Conservation (phyloP, 37 sponge, comb jelly and placozoan genomes). For the Hormiphora californensis region DNA sequence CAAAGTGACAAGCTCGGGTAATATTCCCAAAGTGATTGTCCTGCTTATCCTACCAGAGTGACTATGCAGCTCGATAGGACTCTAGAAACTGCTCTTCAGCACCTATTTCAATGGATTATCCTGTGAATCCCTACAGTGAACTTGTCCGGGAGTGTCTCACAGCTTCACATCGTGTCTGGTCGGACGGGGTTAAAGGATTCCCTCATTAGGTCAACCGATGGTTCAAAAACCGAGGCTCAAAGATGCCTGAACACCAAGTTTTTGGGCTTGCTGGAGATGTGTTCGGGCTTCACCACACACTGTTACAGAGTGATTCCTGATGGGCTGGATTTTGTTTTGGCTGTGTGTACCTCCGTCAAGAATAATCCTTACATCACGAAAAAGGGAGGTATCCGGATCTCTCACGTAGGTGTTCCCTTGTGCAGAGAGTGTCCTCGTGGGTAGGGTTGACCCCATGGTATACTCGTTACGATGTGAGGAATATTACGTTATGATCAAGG, state of each 20-base stretch:
- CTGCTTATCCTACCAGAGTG: slow-evolving; percentile 39
- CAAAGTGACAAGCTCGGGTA: too few relatives aligned
- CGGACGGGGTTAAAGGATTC: not conserved
- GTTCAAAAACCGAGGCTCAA: too few relatives aligned
- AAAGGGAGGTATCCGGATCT: slow-evolving; percentile 19
- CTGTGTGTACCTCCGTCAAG: not conserved
- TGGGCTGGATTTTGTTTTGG: not conserved
- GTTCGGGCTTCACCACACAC: slow-evolving; percentile 7
- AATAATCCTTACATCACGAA: slow-evolving; percentile 51
- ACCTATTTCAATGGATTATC: not conserved
- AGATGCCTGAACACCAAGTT: not conserved
- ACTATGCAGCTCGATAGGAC: slow-evolving; percentile 7
- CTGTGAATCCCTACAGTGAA: not conserved
- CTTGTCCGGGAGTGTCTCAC: not conserved
- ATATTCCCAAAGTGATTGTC: too few relatives aligned
- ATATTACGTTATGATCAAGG: slow-evolving; percentile 34
- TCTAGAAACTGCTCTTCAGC: not conserved
- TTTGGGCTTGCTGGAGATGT: not conserved
- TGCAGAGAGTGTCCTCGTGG: not conserved
- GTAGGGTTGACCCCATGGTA: not conserved
- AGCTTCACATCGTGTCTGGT: not conserved
- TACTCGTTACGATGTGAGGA: slow-evolving; percentile 29
- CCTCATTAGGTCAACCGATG: too few relatives aligned
- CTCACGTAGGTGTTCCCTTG: not conserved
- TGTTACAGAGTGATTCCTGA: slow-evolving; percentile 1